Evolutionary conservation across 1,140 invertebrate species (phyloP), one percentile per base, ranked within the genome.

Genomic region (Leptopilina clavipes): DNA sequence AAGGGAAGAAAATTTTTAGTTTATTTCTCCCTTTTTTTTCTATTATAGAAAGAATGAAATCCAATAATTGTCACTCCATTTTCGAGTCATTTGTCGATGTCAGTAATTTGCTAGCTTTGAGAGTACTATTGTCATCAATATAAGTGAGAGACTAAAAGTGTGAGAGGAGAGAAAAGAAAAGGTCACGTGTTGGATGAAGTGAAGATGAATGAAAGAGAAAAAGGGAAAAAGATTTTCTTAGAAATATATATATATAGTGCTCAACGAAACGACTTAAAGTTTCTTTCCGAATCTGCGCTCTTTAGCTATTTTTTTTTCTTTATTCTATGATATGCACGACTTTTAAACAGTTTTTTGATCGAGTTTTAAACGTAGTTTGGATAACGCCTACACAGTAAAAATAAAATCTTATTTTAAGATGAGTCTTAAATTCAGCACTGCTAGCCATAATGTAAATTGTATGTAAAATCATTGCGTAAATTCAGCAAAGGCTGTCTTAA

Each of bases 271-370:
- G 70, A 71, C 72, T 77, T 71, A 73, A 77, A 77, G 56, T 74
- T 77, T 74, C 71, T 73, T 54, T 25, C 56, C 44, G 48, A 31
- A 31, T 54, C 48, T 72, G 14, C 31, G 52, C 56, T 11, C 31
- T 22, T 19, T 65, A 37, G 59, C n/a, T 52, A n/a, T 65, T 22
- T 14, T 65, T n/a, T 11, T 65, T 65, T 65, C n/a, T n/a, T n/a
- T n/a, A n/a, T n/a, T 22, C 22, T 43, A 56, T 31, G 54, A 7
- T 70, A 70, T 54, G 40, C 70, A 31, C 25, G 40, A 72, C 31
- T 40, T 72, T n/a, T 65, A 65, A 31, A 19, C 48, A 72, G 37
- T 76, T 72, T 76, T 76, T 72, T 71, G 75, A 76, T 72, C 75
- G 75, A 72, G 75, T 72, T 76, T 76, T 71, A 70, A 76, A 59